Evolutionary conservation across 2,113 vertebrate genomes (phyloP).

Genomic region (Dendropsophus ebraccatus): DNA sequence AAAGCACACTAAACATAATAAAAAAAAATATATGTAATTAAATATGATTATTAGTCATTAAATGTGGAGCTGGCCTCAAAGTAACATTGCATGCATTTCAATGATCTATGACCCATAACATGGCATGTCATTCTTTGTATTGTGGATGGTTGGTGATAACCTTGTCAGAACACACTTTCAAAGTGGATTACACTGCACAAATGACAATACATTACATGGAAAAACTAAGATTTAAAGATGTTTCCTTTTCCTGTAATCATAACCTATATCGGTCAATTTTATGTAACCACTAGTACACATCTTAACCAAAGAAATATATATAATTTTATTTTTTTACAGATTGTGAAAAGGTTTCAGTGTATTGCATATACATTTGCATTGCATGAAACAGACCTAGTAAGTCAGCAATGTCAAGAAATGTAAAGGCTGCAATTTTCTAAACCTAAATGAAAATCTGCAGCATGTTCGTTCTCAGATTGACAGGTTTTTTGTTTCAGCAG

Average conservation of each 20-base stretch:
- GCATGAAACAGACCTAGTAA: too few relatives aligned
- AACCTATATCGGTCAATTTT: slow-evolving; percentile 81
- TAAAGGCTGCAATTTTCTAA: too few relatives aligned
- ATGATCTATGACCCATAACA: slow-evolving; percentile 74
- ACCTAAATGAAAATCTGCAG: too few relatives aligned
- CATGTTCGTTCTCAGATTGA: too few relatives aligned
- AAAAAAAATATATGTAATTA: background rate
- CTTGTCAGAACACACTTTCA: slow-evolving; percentile 72
- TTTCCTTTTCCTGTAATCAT: slow-evolving; percentile 71
- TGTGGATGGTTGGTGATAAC: slow-evolving; percentile 65
- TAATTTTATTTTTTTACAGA: too few relatives aligned
- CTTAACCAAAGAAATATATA: slow-evolving; percentile 73
- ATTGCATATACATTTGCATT: too few relatives aligned
- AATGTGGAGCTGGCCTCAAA: background rate
- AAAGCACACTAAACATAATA: background rate
- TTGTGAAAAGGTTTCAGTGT: too few relatives aligned
- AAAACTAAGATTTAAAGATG: slow-evolving; percentile 58
- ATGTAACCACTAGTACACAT: slow-evolving; percentile 81
- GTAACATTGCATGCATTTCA: slow-evolving; percentile 51
- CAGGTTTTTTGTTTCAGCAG: too few relatives aligned
- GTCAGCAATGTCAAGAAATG: too few relatives aligned
- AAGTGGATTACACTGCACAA: slow-evolving; percentile 80
- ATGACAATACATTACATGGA: slow-evolving; percentile 77
- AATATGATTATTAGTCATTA: background rate
- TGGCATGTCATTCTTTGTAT: slow-evolving; percentile 65